These are phyloP conservation scores for Probaryconus sp. DNA, from an alignment of 1,140 invertebrate species.

Conservation along the genomic window DNA sequence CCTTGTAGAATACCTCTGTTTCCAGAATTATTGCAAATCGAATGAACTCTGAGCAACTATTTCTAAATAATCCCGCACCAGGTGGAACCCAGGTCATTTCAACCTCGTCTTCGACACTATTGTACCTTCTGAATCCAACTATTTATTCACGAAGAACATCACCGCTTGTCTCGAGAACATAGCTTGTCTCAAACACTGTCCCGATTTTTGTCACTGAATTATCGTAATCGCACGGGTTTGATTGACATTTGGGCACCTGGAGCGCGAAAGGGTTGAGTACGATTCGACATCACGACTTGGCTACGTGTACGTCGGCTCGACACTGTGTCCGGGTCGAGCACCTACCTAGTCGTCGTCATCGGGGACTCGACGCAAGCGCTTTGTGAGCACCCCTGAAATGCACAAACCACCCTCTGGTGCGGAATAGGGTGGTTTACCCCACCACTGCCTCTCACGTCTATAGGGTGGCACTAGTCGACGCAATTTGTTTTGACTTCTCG, in stretches of 20 bases:
- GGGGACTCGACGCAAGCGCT: conserved; percentile 76
- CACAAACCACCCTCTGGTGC: conserved; percentile 62
- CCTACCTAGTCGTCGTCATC: conserved; percentile 74
- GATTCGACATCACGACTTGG: conserved; percentile 38
- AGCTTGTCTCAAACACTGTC: too few relatives aligned
- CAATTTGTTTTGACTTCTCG: conserved; percentile 51
- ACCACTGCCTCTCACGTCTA: conserved; percentile 24
- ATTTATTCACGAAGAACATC: too few relatives aligned
- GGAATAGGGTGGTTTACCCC: too few relatives aligned
- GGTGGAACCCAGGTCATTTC: too few relatives aligned
- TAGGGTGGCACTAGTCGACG: conserved; percentile 44
- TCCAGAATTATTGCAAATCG: too few relatives aligned
- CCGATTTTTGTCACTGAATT: too few relatives aligned
- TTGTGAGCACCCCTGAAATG: conserved; percentile 63
- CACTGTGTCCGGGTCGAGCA: conserved; percentile 77
- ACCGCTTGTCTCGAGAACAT: too few relatives aligned
- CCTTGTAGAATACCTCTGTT: too few relatives aligned
- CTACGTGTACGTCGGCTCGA: conserved; percentile 66
- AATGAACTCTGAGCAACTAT: too few relatives aligned
- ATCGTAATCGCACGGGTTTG: background rate
- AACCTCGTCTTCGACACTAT: too few relatives aligned
- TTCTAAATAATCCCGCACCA: too few relatives aligned
- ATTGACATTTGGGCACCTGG: background rate
- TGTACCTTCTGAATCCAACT: too few relatives aligned
- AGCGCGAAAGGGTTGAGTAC: background rate